A percentile compares a stretch with the other conserved stretches of the same genome.
Evolutionary conservation across 2,797 vertebrate genomes (phyloP).

Genomic region (Trematomus bernacchii): DNA sequence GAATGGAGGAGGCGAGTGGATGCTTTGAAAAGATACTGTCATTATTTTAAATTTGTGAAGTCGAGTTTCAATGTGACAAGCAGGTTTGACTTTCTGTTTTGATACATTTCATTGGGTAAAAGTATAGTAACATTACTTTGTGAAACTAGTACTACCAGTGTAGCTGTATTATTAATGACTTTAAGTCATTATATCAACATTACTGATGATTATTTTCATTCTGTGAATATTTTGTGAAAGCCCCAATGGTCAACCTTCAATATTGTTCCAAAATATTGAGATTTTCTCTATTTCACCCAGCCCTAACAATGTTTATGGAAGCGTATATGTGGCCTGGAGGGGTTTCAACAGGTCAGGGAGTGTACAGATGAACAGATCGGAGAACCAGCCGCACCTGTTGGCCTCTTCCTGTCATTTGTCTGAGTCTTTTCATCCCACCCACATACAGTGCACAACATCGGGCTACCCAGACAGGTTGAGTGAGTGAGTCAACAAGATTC

Average conservation of each 20-base stretch:
- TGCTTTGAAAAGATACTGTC: neutral
- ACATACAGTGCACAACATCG: neutral
- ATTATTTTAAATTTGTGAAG: constrained; percentile 11
- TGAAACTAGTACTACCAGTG: too few relatives aligned
- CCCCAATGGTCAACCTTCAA: too few relatives aligned
- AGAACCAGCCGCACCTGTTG: constrained; percentile 41
- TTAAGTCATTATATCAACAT: too few relatives aligned
- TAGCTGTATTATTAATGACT: too few relatives aligned
- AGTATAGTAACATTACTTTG: neutral
- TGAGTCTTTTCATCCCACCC: constrained; percentile 13
- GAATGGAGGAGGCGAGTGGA: constrained; percentile 39
- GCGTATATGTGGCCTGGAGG: neutral
- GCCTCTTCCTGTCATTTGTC: constrained; percentile 6
- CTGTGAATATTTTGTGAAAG: too few relatives aligned
- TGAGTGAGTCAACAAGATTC: constrained; percentile 22
- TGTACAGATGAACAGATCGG: constrained; percentile 17
- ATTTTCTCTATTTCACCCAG: too few relatives aligned
- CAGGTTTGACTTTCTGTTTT: neutral
- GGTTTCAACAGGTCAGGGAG: constrained; percentile 8
- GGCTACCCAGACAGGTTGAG: constrained; percentile 42
- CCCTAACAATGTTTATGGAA: neutral
- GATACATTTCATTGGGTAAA: neutral
- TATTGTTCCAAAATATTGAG: too few relatives aligned
- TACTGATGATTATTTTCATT: too few relatives aligned
- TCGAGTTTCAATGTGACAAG: neutral